These are phyloP conservation scores for Procavia capensis DNA, from an alignment of 2,113 vertebrate genomes.

Conservation along the genomic window DNA sequence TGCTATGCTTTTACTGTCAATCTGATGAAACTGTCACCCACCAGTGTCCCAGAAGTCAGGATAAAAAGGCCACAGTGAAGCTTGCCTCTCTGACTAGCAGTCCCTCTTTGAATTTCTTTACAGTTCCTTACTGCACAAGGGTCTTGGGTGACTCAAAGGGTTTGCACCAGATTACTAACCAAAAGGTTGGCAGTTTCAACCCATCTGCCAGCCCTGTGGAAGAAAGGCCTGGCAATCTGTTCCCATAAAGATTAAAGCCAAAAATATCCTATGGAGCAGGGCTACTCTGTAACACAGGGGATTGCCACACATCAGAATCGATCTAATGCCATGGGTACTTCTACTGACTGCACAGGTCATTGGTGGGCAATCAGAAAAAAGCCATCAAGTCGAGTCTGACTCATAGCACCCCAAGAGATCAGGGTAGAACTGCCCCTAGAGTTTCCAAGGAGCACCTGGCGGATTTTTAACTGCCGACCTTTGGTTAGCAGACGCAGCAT, in stretches of 20 bases:
- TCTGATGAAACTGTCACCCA: neutral
- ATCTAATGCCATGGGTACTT: neutral
- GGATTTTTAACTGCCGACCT: no score
- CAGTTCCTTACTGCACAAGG: neutral
- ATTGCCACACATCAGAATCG: no score
- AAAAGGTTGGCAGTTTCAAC: neutral
- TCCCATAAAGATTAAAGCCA: neutral
- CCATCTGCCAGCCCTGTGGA: neutral
- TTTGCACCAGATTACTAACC: neutral
- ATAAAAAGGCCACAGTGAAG: neutral
- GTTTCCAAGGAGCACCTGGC: no score
- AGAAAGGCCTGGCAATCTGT: neutral
- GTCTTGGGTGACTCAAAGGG: no score
- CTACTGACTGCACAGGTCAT: no score
- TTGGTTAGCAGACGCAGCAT: no score
- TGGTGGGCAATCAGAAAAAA: neutral
- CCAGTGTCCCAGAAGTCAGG: neutral
- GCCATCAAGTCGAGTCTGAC: no score
- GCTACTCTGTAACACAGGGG: neutral
- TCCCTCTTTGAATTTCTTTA: rapidly evolving
- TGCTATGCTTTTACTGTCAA: neutral
- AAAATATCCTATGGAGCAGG: neutral
- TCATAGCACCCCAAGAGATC: no score
- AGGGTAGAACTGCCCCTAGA: no score
- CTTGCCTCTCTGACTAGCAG: neutral